Base-by-base conservation (phyloP, 2,888 invertebrate species). In the Noctua pronuba region DNA sequence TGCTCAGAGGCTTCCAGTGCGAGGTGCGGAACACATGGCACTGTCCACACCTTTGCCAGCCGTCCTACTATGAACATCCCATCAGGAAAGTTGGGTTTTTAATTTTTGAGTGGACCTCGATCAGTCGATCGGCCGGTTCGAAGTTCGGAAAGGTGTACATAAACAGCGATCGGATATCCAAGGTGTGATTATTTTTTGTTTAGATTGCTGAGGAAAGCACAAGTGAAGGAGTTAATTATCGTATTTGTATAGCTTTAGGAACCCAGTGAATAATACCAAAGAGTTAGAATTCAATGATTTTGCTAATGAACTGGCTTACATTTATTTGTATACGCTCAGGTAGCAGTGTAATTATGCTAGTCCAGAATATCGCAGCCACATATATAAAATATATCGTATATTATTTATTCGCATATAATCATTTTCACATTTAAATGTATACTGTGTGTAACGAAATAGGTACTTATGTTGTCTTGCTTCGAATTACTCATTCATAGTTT, bases 11-110 rank as follows among this genome's bases (percentile, higher is more conserved):
- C 97, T 99, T 88, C 99, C 99, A 70, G 99, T 99, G 77, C 97
- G 99, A 88, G 99, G 99, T 75, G 99, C 99, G 38, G 99, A 99
- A 94, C 99, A 99, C 95, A 99, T 99, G 98, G 98, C 99, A 93
- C 97, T 99, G 85, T 97, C 99, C 86, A 98, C 99, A 94, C 99
- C 99, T 71, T 98, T 99, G 82, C 98, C 98, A 91, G 98, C 98
- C 90, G 98, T 98, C 94, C 97, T 99, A 86, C 97, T 97, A 85
- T 97, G 97, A 97, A 94, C 82, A 75, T 79, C 80, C 83, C 81
- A 82, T 75, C 77, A 60, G 77, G 70, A 80, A 85, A 70, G 68
- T 84, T 82, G 81, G 90, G 89, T 77, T 75, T 76, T 80, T 78
- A 69, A 80, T 80, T 83, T 60, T 88, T 81, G 80, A 73, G 70